Percentiles rank a stretch among this genome's conserved stretches.
phyloP scores from a whole-genome alignment of 2,888 invertebrate species.

The Drosophila vallismaia region DNA sequence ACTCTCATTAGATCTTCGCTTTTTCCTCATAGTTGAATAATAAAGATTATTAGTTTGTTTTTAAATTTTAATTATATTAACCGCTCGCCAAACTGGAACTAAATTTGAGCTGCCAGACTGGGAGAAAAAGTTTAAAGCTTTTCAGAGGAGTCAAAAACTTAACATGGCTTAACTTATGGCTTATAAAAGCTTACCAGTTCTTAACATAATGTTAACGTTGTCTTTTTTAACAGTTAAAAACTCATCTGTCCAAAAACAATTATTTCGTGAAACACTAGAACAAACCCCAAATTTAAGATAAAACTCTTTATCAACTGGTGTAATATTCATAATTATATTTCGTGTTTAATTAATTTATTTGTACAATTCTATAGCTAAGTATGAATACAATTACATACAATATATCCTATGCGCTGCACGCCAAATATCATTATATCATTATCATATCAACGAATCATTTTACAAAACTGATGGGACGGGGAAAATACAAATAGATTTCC shows the following conservation, averaged over 20 bases:
- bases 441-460: slow-evolving; percentile 36
- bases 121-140: slow-evolving; percentile 10
- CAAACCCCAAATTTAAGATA: background rate
- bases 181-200: slow-evolving; percentile 1
- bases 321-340: slow-evolving; percentile 60
- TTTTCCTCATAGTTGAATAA: background rate
- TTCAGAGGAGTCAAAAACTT: background rate
- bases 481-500: slow-evolving; percentile 8
- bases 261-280: background rate
- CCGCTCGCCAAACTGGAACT: background rate
- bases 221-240: background rate
- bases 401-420: slow-evolving; percentile 51
- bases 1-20: too few relatives aligned
- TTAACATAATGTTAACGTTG: background rate
- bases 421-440: slow-evolving; percentile 3
- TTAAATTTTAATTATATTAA: background rate
- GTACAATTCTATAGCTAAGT: slow-evolving; percentile 68
- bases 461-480: slow-evolving; percentile 45
- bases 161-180: background rate
- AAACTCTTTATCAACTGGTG: slow-evolving; percentile 39
- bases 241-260: background rate
- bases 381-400: slow-evolving; percentile 51
- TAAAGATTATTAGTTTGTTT: background rate
- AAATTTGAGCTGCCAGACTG: background rate
- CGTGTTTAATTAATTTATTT: slow-evolving; percentile 72